Conservation (phyloP, 2,113 vertebrate genomes). For the Aegithalos caudatus region DNA sequence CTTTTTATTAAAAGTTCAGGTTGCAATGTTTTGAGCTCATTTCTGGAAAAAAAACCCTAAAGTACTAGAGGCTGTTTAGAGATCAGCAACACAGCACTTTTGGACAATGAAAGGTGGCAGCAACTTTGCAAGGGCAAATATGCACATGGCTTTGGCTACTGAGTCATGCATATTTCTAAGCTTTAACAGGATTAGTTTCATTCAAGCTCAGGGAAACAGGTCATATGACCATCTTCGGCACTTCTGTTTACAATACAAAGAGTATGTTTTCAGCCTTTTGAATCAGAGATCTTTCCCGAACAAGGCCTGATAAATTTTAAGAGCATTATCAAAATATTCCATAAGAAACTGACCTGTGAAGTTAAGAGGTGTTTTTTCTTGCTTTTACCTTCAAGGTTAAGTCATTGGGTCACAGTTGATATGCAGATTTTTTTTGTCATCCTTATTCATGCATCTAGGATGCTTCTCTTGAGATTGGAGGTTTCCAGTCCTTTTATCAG, state of each 20-base stretch:
- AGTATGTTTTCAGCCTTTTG: neutral
- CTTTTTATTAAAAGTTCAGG: neutral
- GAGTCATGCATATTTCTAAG: constrained; percentile 47
- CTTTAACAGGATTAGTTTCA: constrained; percentile 43
- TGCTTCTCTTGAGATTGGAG: neutral
- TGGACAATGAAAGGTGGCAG: constrained; percentile 2
- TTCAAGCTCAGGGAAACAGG: neutral
- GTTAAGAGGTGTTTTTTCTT: neutral
- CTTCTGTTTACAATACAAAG: neutral
- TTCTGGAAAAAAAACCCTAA: constrained; percentile 8
- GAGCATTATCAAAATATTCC: neutral
- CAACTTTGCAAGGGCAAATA: neutral
- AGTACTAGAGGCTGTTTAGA: neutral
- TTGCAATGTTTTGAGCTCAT: neutral
- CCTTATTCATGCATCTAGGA: neutral
- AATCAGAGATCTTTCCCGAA: neutral
- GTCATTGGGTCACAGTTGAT: neutral
- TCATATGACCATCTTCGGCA: neutral
- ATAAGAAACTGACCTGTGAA: neutral
- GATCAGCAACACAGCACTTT: neutral
- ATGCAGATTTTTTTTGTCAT: neutral
- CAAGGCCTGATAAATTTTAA: neutral
- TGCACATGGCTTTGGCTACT: neutral
- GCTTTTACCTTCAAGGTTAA: neutral
- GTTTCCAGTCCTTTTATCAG: neutral